Base-by-base conservation (phyloP, 2,888 invertebrate genomes). In the Abrostola triplasia region DNA sequence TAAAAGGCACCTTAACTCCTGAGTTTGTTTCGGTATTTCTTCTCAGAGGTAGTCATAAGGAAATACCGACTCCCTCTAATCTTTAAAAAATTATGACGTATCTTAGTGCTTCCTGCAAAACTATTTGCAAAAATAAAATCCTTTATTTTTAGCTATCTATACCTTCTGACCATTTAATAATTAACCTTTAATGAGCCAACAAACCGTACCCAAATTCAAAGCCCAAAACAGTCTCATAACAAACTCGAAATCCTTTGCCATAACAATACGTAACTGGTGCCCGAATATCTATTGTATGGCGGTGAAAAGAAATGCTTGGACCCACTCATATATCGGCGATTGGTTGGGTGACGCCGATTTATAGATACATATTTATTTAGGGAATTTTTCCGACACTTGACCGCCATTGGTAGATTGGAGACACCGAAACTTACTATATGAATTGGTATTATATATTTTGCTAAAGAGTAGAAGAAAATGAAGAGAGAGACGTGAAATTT, bases 291-390 rank as follows among this genome's bases (percentile, higher is more conserved):
- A 84, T 84, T 84, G 85, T 84, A 79, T 80, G 61, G 76, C 61
- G 59, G 68, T 76, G 78, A 78, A 84, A 86, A 85, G 83, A 81
- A 84, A 81, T 80, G 73, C 73, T 64, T 50, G 58, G 67, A 36
- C 74, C 77, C 64, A 70, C 77, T 83, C 83, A 86, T 84, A 85
- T 82, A 85, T 86, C 80, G 77, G 62, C 79, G 72, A 81, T 80
- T 78, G 81, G 78, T 72, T 58, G 64, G 24, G 55, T 59, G 77
- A 76, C 82, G 53, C 57, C 59, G 79, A 86, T 83, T 76, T 84
- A 86, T 83, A 72, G 74, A 48, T 50, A 49, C 49, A 69, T 76
- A 69, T 83, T 77, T 79, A 81, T 74, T 70, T 76, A 72, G 74
- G 75, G 75, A 74, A 76, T 77, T 77, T 73, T 77, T 70, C 70